Conservation (phyloP, 2,797 vertebrate genomes). For the Eupleurogrammus muticus region DNA sequence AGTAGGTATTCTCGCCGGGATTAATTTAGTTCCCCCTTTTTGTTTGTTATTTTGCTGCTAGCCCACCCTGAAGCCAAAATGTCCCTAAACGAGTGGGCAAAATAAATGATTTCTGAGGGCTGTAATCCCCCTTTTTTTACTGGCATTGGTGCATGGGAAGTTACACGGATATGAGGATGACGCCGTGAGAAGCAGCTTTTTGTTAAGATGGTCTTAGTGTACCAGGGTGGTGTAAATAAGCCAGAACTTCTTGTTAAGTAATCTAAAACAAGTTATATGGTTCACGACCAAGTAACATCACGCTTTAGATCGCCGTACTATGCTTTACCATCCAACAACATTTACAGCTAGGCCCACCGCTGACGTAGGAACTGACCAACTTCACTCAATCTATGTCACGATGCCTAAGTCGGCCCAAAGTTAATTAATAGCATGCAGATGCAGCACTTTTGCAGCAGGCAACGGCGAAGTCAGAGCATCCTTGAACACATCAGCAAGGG, state of each 20-base stretch:
- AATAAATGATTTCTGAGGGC: neutral
- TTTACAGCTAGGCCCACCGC: neutral
- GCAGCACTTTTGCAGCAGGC: neutral
- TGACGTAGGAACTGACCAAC: neutral
- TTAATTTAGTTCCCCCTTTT: neutral
- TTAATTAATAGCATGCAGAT: neutral
- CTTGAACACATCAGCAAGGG: slow-evolving; percentile 36
- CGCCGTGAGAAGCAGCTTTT: neutral
- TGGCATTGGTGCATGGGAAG: neutral
- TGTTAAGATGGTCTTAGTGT: neutral
- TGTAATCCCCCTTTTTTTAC: neutral
- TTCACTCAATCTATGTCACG: neutral
- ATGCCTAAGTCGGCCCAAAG: neutral
- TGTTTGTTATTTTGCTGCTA: neutral
- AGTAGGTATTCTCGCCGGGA: neutral
- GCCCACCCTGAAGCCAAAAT: neutral
- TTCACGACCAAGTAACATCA: slow-evolving; percentile 17
- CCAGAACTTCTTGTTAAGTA: slow-evolving; percentile 3
- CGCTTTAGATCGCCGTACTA: neutral
- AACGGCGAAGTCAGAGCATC: slow-evolving; percentile 14
- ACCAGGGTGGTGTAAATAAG: slow-evolving; percentile 8
- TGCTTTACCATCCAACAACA: neutral
- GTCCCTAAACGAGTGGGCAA: neutral
- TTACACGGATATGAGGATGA: too few relatives aligned
- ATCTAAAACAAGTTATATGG: slow-evolving; percentile 10